These are phyloP conservation scores for Struthio camelus DNA, from an alignment of 2,113 vertebrate species.

Conservation along the genomic window DNA sequence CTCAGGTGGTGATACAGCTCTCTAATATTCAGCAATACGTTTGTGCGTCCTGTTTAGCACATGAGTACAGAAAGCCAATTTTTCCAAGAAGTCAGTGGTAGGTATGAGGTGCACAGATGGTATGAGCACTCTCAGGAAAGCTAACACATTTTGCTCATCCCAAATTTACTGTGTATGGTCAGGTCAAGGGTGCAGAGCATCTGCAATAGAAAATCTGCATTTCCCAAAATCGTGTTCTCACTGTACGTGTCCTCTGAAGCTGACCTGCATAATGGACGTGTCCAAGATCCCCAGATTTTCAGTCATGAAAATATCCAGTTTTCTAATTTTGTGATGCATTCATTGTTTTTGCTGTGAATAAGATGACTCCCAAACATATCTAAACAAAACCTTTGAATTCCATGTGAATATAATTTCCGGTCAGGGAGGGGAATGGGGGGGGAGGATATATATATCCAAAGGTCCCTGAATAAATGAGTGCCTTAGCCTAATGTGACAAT, in stretches of 20 bases:
- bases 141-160: background rate
- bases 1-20: background rate
- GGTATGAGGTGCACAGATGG: background rate
- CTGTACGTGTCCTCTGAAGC: background rate
- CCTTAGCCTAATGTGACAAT: background rate
- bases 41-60: background rate
- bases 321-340: background rate
- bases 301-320: background rate
- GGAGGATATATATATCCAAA: background rate
- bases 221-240: background rate
- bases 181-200: background rate
- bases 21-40: background rate
- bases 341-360: background rate
- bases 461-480: fast-evolving
- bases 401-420: background rate
- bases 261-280: background rate
- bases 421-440: fast-evolving
- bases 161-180: background rate
- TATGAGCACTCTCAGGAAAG: background rate
- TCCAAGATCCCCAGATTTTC: background rate
- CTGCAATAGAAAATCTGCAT: background rate
- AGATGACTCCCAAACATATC: background rate
- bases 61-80: background rate
- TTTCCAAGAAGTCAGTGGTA: background rate
- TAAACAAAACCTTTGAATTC: background rate